Evolutionary conservation across 2,888 invertebrate genomes (phyloP).

Genomic region (Rugalucina vietnamica): DNA sequence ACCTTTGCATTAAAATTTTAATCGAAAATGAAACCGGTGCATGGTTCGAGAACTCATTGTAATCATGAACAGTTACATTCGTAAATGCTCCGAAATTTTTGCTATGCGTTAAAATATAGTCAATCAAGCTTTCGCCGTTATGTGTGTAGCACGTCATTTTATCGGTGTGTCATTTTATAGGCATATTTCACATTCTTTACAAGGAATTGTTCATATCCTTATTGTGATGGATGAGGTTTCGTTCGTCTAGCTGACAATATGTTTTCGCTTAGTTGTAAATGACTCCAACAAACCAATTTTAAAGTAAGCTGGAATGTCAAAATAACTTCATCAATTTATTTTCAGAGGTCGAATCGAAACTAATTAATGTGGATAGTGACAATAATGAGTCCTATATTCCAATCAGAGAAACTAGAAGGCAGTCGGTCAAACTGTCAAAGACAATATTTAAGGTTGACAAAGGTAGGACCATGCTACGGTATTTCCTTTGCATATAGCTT

Average conservation of each 20-base stretch:
- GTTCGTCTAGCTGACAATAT: too few species aligned
- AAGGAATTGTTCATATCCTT: too few species aligned
- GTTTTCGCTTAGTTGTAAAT: too few species aligned
- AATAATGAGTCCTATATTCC: background rate
- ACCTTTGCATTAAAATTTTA: background rate
- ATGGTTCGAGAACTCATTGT: background rate
- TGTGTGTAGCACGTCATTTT: background rate
- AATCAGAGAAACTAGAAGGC: background rate
- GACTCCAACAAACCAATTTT: too few species aligned
- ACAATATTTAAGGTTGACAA: constrained; percentile 11
- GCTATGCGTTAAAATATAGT: background rate
- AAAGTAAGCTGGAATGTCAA: too few species aligned
- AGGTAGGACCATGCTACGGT: too few species aligned
- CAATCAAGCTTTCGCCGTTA: background rate
- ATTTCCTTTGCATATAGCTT: too few species aligned
- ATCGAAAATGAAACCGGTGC: background rate
- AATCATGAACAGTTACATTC: background rate
- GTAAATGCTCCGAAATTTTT: background rate
- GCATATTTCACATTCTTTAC: too few species aligned
- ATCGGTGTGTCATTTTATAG: too few species aligned
- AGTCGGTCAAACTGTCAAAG: background rate
- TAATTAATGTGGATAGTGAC: background rate
- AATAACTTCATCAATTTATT: too few species aligned
- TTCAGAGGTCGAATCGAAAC: background rate
- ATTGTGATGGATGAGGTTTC: too few species aligned